Evolutionary conservation across 2,113 vertebrate species (phyloP).

Genomic region (Chamaea fasciata): DNA sequence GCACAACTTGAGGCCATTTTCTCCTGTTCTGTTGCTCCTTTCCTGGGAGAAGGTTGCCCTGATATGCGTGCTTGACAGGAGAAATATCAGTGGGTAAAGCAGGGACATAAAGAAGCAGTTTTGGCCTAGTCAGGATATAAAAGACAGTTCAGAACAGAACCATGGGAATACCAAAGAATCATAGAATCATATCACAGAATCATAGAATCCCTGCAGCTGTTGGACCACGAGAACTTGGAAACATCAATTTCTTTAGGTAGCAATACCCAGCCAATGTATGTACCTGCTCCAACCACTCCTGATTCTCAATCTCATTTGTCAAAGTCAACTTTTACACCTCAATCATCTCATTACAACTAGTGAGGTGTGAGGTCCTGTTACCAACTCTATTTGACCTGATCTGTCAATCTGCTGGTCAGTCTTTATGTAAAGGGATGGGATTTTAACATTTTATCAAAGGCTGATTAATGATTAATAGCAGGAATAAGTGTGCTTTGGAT

Average conservation of each 20-base stretch:
- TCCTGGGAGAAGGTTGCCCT: neutral
- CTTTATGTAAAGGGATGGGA: neutral
- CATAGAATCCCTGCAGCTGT: neutral
- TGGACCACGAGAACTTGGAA: neutral
- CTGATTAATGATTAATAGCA: conserved; percentile 8
- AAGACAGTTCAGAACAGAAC: neutral
- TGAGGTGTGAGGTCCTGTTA: neutral
- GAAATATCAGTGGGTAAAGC: neutral
- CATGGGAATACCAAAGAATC: neutral
- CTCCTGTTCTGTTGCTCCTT: neutral
- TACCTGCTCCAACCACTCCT: neutral
- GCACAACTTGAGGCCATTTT: neutral
- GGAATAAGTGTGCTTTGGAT: neutral
- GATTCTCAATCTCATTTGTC: neutral
- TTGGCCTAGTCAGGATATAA: neutral
- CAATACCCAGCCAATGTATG: neutral
- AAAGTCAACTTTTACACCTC: neutral
- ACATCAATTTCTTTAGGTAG: neutral
- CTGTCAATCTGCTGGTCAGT: neutral
- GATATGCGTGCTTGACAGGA: neutral
- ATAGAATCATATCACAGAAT: neutral
- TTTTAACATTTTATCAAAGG: neutral
- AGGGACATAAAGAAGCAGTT: neutral
- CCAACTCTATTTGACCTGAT: neutral
- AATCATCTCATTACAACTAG: neutral